Percentiles rank a stretch among this genome's conserved stretches.
These are phyloP conservation scores for Meghimatium bilineatum DNA, from an alignment of 2,888 invertebrate genomes.

Conservation along the genomic window DNA sequence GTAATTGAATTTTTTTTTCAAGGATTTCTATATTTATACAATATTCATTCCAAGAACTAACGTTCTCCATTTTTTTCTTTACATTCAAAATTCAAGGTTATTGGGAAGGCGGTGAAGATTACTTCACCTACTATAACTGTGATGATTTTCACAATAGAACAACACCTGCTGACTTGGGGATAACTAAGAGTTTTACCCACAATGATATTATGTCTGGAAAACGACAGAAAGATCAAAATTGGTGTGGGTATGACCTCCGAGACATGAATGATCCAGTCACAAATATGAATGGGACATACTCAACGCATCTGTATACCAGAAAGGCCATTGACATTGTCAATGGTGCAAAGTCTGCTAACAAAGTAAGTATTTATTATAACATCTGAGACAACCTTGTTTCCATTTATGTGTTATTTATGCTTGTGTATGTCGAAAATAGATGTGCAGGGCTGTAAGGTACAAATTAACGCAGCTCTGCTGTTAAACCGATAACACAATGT, in stretches of 20 bases:
- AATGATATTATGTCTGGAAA: constrained; percentile 14
- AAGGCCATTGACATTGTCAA: constrained; percentile 66
- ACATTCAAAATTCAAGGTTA: constrained; percentile 69
- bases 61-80: not conserved
- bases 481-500: too few species aligned
- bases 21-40: too few species aligned
- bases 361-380: constrained; percentile 7
- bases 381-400: too few species aligned
- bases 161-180: not conserved
- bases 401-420: too few species aligned
- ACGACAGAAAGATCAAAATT: not conserved
- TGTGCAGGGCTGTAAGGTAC: too few species aligned
- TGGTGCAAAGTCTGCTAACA: constrained; percentile 26
- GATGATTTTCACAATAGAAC: constrained; percentile 42
- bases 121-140: constrained; percentile 68
- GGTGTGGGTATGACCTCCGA: constrained; percentile 63
- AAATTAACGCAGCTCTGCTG: too few species aligned
- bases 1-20: too few species aligned
- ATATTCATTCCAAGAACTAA: not conserved
- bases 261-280: constrained; percentile 60
- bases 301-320: constrained; percentile 67
- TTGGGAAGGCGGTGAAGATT: constrained; percentile 75
- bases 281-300: constrained; percentile 61
- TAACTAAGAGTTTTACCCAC: not conserved
- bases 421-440: too few species aligned